Conservation (phyloP, 2,113 vertebrate species). For the Pelobates fuscus region DNA sequence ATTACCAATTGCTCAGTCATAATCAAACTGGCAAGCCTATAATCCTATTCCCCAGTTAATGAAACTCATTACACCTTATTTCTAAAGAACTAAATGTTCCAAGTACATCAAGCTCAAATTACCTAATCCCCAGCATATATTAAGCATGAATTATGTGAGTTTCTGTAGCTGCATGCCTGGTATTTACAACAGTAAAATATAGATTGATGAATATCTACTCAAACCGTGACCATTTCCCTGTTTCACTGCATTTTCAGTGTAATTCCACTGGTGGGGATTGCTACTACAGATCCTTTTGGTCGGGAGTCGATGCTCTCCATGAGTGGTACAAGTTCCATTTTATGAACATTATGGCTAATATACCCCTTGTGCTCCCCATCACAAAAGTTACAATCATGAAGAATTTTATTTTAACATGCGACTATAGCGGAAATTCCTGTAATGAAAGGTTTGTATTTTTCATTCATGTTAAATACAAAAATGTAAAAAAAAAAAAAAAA, state of each 20-base stretch:
- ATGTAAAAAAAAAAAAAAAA: not conserved
- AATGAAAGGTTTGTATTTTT: constrained; percentile 16
- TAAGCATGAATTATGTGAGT: no score
- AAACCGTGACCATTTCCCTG: no score
- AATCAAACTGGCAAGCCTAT: no score
- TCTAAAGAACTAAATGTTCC: no score
- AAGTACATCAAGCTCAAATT: no score
- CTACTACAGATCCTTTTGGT: constrained; percentile 55
- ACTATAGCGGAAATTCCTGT: constrained; percentile 57
- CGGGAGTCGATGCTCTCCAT: constrained; percentile 53
- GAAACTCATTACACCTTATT: no score
- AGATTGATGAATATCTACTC: no score
- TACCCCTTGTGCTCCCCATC: not conserved
- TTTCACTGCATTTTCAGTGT: constrained; percentile 58
- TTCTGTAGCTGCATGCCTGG: no score
- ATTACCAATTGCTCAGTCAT: no score
- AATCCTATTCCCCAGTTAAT: no score
- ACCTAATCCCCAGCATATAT: no score
- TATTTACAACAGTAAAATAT: no score
- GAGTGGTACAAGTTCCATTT: constrained; percentile 70
- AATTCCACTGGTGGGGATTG: constrained; percentile 59
- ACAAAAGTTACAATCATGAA: not conserved
- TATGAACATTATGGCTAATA: constrained; percentile 62
- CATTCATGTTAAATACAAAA: not conserved
- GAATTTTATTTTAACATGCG: constrained; percentile 62